These are phyloP conservation scores for Anthopleura sola DNA, from an alignment of 64 coral and sea anemone genomes.

Conservation along the genomic window DNA sequence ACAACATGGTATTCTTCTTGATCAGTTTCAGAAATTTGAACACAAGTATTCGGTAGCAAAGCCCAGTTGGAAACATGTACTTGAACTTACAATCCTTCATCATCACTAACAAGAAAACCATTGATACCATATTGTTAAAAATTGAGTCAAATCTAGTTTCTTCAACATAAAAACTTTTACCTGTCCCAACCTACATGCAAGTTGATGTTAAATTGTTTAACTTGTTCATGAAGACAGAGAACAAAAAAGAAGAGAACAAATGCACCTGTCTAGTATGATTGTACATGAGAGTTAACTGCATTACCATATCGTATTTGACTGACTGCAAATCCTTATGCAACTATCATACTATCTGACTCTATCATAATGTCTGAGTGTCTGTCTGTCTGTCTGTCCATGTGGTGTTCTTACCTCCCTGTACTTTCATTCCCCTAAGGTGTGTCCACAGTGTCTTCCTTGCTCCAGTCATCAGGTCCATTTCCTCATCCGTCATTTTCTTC, in stretches of 20 bases:
- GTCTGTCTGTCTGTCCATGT: not conserved
- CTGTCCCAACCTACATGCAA: too few species aligned
- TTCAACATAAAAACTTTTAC: too few species aligned
- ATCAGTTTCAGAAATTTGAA: conserved; percentile 12
- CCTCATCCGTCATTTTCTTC: conserved; percentile 46
- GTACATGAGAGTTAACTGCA: too few species aligned
- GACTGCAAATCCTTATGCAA: too few species aligned
- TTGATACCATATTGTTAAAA: not conserved
- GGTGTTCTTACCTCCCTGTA: conserved; percentile 49
- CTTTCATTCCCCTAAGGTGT: conserved; percentile 56
- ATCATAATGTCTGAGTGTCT: not conserved
- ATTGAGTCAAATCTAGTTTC: too few species aligned
- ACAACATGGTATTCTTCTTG: conserved; percentile 22
- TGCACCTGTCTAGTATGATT: too few species aligned
- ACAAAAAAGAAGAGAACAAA: too few species aligned
- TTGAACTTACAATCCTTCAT: conserved; percentile 65
- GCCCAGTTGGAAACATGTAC: conserved; percentile 74
- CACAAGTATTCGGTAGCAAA: conserved; percentile 76
- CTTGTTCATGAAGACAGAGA: too few species aligned
- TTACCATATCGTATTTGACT: too few species aligned
- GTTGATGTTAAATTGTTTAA: too few species aligned
- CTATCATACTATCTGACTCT: too few species aligned
- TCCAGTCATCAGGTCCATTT: conserved; percentile 47
- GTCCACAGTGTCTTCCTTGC: conserved; percentile 66
- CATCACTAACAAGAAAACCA: conserved; percentile 55